A percentile compares a stretch with the other conserved stretches of the same genome.
phyloP scores from a whole-genome alignment of 92 coral and sea anemone species.

The Anthopleura xanthogrammica region DNA sequence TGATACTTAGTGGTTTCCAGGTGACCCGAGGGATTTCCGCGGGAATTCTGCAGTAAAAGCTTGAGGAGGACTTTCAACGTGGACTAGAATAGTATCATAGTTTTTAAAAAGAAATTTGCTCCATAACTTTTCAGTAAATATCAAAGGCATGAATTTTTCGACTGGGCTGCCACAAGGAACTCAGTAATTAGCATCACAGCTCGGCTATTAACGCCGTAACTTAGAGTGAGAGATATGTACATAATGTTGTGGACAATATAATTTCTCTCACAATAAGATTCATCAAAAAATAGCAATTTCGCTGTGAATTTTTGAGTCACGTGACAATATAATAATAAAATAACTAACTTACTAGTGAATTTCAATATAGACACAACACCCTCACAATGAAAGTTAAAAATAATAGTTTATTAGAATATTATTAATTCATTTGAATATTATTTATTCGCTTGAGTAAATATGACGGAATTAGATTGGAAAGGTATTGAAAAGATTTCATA shows the following conservation, averaged over 20 bases:
- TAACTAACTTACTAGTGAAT: not conserved
- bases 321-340: not conserved
- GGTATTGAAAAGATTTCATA: not conserved
- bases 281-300: no score
- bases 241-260: no score
- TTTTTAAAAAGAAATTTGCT: not conserved
- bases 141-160: no score
- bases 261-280: no score
- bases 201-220: no score
- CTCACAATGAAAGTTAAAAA: not conserved
- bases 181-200: no score
- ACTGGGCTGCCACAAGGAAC: no score
- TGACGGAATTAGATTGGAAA: not conserved
- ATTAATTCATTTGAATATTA: not conserved
- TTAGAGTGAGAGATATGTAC: no score
- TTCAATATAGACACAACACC: not conserved
- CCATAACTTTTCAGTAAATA: no score
- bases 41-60: not conserved
- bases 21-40: constrained; percentile 14
- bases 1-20: constrained; percentile 8
- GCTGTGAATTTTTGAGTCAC: not conserved
- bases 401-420: not conserved
- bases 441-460: not conserved
- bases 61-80: not conserved
- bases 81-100: not conserved